Base-by-base conservation (phyloP, 2,888 invertebrate genomes). In the Oxyscelio sp. region DNA sequence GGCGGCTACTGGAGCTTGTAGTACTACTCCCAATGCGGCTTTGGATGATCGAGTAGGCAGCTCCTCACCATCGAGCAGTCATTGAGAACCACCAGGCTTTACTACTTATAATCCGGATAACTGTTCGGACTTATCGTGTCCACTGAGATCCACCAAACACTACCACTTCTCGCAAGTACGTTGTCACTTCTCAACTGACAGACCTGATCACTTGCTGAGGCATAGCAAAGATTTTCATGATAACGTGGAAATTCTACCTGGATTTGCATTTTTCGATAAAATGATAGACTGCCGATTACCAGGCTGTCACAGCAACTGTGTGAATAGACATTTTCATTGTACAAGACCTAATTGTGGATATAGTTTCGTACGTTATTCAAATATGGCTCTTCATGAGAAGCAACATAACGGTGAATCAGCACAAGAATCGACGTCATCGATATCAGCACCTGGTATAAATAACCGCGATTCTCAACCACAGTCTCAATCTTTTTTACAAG, bases 191-290 rank as follows among this genome's bases (percentile, higher is more conserved):
- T 96, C 97, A 9, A 97, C 97, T 0, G 97, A 98, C 92, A 96
- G 96, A 58, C 96, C 97, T 77, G 96, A 97, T 83, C 96, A 97
- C 40, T 95, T 98, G 89, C 96, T 97, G 80, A 96, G 97, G 89
- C 98, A 98, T 92, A 96, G 97, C 94, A 96, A 97, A 90, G 98
- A 98, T 93, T 97, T 97, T 90, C 98, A 98, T 93, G 97, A 97
- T 85, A 96, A 97, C 88, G 96, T 97, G 50, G 97, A 97, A 88
- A 97, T 98, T 68, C 94, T 97, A 40, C 97, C 98, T 59, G 97
- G 98, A 0, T 98, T 98, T 91, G 97, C 97, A 83, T 97, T 97
- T 93, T 98, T 97, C 93, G 97, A 97, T 91, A 95, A 95, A 63
- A 96, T 96, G 91, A 95, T 97, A 17, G 96, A 97, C 90, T 97